Base-by-base conservation (phyloP, 2,797 vertebrate genomes). In the Cyprinella venusta region DNA sequence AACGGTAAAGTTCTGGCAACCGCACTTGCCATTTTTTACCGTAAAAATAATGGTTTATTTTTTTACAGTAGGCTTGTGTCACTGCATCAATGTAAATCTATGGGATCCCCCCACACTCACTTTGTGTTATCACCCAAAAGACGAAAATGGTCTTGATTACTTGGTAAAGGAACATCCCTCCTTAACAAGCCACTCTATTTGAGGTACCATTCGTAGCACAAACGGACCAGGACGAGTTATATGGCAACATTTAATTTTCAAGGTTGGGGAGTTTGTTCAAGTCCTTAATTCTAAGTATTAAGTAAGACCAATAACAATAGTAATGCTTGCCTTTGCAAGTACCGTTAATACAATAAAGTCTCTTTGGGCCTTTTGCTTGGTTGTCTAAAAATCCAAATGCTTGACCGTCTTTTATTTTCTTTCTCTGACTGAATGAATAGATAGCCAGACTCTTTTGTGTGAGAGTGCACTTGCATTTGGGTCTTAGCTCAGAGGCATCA, bases 401-500 rank as follows among this genome's bases (percentile, higher is more conserved):
- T 72, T 9, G 0, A 26, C 63, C n/a, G 5, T 45, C 36, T 80
- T 86, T 84, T 68, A 52, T 80, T 48, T 70, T 71, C 48, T 72
- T 61, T 40, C n/a, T 45, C n/a, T 69, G 81, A 79, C 77, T 82
- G 77, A 80, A 83, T 80, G 76, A 82, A 72, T 76, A 45, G 71
- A 68, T 70, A 81, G 42, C 70, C 70, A 83, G 82, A 79, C 19
- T 19, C 82, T 82, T 90, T 89, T 86, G 84, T 82, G 48, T 67
- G 30, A 78, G 76, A 80, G 69, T 87, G 74, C 81, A 80, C 88
- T 81, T 83, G 81, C 78, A 79, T 78, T 64, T 76, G 72, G 81
- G 81, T 76, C 79, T 87, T 86, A 65, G 75, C 87, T 87, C 42
- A 12, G 63, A 87, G 84, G 85, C 83, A 86, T 89, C 80, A 79